Base-by-base conservation (phyloP, 2,113 vertebrate genomes). In the Apus apus region DNA sequence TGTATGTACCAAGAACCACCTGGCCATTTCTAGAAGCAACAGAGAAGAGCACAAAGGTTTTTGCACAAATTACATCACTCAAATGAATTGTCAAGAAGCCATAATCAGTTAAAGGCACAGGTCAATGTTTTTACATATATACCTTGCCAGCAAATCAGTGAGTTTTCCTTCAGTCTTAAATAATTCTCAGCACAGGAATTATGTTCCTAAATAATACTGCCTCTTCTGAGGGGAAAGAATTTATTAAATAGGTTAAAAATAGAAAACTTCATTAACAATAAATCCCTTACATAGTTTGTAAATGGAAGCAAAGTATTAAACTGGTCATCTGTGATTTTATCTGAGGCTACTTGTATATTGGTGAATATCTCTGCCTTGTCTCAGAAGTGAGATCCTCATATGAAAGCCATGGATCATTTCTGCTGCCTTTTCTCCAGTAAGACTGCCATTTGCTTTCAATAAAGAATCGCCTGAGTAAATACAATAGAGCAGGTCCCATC, bases 391-490 rank as follows among this genome's bases (percentile, higher is more conserved):
- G 78, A 76, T 66, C 56, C 79, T 67, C 60, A 65, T 34, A 90
- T 32, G 67, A 96, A 94, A 95, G 77, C 32, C 38, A 15, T 50
- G 79, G 67, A 74, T 76, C 51, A 83, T 80, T 93, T 91, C 81
- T 11, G 2, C n/a, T 90, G 51, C 65, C 61, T 84, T 81, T 94
- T 54, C 56, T 61, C 53, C 36, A 73, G n/a, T 67, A 74, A 81
- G 78, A 48, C 27, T 95, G 57, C 32, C 77, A 51, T 88, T 97
- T 97, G 51, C 72, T 96, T 96, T 94, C 95, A 96, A 64, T 94
- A 90, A 96, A 89, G 91, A 92, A 71, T 18, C 5, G 34, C 87
- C 80, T 61, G 64, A 82, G 45, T 32, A 93, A 89, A 92, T 50
- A 94, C 70, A 83, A 82, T 77, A 91, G 71, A 96, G 61, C 75